Conservation (phyloP, 2,113 vertebrate genomes). For the Ivindomyrus marchei region DNA sequence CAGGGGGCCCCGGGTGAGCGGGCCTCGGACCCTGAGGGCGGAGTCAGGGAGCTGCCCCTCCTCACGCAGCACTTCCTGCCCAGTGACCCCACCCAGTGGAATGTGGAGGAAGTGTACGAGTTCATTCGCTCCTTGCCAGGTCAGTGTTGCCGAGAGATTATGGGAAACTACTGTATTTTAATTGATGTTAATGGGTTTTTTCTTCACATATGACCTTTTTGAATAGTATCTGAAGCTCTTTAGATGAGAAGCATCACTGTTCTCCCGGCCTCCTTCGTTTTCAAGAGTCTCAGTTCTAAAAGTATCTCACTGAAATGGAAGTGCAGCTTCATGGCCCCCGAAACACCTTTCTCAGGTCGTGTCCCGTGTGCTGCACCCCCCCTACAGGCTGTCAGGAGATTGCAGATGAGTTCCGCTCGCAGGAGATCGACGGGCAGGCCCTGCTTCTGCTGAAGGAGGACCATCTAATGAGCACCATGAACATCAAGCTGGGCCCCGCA, state of each 20-base stretch:
- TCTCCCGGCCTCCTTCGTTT: neutral
- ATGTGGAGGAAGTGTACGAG: conserved; percentile 89
- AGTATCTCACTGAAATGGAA: neutral
- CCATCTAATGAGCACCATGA: conserved; percentile 97
- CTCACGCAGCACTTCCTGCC: conserved; percentile 77
- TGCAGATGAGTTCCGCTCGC: conserved; percentile 87
- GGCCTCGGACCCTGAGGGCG: conserved; percentile 68
- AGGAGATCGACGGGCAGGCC: conserved; percentile 94
- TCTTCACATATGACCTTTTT: neutral
- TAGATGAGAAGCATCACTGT: neutral
- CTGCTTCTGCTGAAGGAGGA: conserved; percentile 91
- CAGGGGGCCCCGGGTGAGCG: conserved; percentile 66
- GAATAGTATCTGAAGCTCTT: neutral
- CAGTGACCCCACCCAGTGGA: conserved; percentile 90
- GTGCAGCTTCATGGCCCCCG: neutral
- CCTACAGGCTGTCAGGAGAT: conserved; percentile 89
- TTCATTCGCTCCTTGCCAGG: conserved; percentile 91
- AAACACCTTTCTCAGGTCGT: neutral
- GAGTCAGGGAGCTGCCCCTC: conserved; percentile 62
- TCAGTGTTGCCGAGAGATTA: conserved; percentile 41
- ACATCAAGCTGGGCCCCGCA: conserved; percentile 92
- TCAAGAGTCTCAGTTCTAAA: neutral
- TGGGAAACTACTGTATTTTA: neutral
- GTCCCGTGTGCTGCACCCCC: neutral
- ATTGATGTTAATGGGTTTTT: neutral